Conservation (phyloP, 2,797 vertebrate genomes). For the Anomalospiza imberbis region DNA sequence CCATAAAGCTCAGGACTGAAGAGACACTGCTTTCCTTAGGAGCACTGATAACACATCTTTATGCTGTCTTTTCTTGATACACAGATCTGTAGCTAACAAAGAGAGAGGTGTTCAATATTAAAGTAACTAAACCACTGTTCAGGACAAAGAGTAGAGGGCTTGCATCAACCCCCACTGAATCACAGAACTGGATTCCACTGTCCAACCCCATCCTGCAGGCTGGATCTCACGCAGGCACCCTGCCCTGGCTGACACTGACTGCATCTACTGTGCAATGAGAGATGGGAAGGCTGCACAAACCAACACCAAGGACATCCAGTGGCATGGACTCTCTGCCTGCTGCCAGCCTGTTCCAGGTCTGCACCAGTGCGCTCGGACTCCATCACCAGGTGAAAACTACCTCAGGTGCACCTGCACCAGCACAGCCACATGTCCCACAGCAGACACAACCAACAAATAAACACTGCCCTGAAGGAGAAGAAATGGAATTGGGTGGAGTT, state of each 20-base stretch:
- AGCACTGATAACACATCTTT: not conserved
- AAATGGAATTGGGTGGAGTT: not conserved
- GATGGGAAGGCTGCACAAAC: not conserved
- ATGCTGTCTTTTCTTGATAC: not conserved
- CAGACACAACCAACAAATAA: not conserved
- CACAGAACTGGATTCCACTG: not conserved
- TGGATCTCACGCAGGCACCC: not conserved
- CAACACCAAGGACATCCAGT: not conserved
- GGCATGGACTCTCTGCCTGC: not conserved
- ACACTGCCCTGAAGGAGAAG: not conserved
- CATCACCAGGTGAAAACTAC: not conserved
- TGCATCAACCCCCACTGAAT: not conserved
- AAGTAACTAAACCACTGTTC: not conserved
- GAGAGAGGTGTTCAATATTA: fast-evolving
- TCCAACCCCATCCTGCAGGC: not conserved
- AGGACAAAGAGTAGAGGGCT: not conserved
- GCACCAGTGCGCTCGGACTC: fast-evolving
- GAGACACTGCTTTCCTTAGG: not conserved
- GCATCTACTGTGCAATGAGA: not conserved
- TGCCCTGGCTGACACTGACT: not conserved
- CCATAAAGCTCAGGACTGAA: not conserved
- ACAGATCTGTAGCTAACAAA: not conserved
- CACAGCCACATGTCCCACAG: not conserved
- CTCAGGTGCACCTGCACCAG: not conserved
- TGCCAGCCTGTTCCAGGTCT: not conserved